Evolutionary conservation across 2,113 vertebrate species (phyloP).

Genomic region (Phalacrocorax aristotelis): DNA sequence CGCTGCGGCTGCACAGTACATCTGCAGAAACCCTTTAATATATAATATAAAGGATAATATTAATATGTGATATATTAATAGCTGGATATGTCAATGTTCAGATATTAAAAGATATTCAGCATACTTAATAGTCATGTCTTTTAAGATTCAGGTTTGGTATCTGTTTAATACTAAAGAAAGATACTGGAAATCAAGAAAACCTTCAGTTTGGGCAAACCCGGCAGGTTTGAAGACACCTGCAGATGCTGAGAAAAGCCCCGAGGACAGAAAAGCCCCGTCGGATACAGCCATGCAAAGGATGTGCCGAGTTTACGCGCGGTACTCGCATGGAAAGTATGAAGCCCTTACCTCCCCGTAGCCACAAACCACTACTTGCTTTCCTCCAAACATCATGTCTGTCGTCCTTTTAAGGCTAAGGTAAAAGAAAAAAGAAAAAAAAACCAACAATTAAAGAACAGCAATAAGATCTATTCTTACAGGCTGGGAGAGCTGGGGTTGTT

Average conservation of each 20-base stretch:
- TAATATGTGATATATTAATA: fast-evolving
- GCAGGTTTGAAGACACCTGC: not conserved
- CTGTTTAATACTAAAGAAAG: not conserved
- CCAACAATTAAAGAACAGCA: not conserved
- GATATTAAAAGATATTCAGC: no score
- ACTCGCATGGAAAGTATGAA: fast-evolving
- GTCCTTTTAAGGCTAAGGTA: conserved; percentile 89
- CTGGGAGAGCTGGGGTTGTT: no score
- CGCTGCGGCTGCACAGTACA: not conserved
- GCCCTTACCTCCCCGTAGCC: conserved; percentile 93
- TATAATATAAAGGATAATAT: not conserved
- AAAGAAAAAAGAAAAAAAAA: not conserved
- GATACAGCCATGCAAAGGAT: not conserved
- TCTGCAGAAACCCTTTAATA: not conserved
- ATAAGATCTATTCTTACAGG: not conserved
- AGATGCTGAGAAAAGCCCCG: not conserved
- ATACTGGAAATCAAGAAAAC: fast-evolving
- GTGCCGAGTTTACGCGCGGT: fast-evolving
- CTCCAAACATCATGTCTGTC: conserved; percentile 98
- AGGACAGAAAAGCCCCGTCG: not conserved
- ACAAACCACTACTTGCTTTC: conserved; percentile 98
- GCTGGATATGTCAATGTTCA: not conserved
- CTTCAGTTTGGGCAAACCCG: fast-evolving
- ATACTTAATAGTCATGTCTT: fast-evolving
- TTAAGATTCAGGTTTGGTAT: not conserved